phyloP scores from a whole-genome alignment of 2,888 invertebrate genomes.

The Synanthedon formicaeformis region DNA sequence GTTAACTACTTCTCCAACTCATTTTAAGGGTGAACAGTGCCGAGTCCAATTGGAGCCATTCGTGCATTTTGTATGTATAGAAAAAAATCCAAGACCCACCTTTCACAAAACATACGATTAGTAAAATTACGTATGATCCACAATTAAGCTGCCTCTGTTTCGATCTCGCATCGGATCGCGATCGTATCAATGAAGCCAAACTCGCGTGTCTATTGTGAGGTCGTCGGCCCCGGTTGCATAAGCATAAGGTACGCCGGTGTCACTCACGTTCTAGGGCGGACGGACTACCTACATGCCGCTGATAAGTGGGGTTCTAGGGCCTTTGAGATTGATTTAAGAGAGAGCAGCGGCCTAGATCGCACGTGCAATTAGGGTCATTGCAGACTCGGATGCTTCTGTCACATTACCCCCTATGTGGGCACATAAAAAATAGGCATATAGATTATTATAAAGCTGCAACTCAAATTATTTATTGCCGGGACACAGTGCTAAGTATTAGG shows the following conservation, averaged over 20 bases:
- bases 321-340: constrained; percentile 65
- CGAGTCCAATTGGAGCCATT: too few species aligned
- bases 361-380: constrained; percentile 58
- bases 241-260: constrained; percentile 33
- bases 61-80: too few species aligned
- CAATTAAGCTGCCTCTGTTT: not conserved
- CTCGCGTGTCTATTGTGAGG: constrained; percentile 33
- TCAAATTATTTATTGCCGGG: too few species aligned
- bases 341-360: constrained; percentile 61
- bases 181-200: constrained; percentile 34
- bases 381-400: constrained; percentile 26
- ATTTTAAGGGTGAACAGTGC: too few species aligned
- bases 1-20: too few species aligned
- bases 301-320: constrained; percentile 64
- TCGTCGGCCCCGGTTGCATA: constrained; percentile 56
- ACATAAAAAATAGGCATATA: not conserved
- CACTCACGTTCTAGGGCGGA: constrained; percentile 41
- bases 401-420: constrained; percentile 2
- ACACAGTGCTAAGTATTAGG: too few species aligned
- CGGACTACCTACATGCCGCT: constrained; percentile 30
- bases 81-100: constrained; percentile 8
- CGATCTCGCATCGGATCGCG: constrained; percentile 7
- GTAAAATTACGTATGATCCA: constrained; percentile 8
- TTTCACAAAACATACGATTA: constrained; percentile 34
- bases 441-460: not conserved